phyloP scores from a whole-genome alignment of 2,797 vertebrate genomes.

The Pangasius macronema region DNA sequence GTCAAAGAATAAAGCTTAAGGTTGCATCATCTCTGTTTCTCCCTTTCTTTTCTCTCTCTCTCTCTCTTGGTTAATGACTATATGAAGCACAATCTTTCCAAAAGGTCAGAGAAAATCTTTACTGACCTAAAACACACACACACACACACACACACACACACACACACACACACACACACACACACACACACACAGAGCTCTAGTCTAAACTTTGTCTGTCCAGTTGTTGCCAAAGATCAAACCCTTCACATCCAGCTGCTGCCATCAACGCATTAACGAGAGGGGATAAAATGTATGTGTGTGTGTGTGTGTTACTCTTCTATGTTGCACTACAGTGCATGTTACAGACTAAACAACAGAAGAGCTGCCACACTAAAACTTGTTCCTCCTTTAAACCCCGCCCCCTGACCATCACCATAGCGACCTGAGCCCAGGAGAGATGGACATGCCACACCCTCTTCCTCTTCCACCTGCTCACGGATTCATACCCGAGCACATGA shows the following conservation, averaged over 20 bases:
- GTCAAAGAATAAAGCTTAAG: slow-evolving; percentile 7
- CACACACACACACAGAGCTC: slow-evolving; percentile 13
- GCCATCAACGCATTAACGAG: slow-evolving; percentile 42
- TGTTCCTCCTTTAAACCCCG: neutral
- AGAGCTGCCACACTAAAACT: neutral
- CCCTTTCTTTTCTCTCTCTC: neutral
- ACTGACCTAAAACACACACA: neutral
- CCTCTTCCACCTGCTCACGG: slow-evolving; percentile 18
- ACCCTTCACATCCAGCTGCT: slow-evolving; percentile 45
- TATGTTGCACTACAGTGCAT: neutral
- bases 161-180: slow-evolving; percentile 29
- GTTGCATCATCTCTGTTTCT: slow-evolving; percentile 8
- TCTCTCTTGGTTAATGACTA: neutral
- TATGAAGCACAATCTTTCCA: neutral
- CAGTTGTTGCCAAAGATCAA: slow-evolving; percentile 37
- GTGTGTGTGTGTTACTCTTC: slow-evolving; percentile 22
- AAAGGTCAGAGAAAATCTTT: neutral
- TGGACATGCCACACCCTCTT: slow-evolving; percentile 23
- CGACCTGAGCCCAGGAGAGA: neutral
- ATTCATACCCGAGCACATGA: neutral
- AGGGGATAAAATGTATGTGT: slow-evolving; percentile 23
- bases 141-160: slow-evolving; percentile 13
- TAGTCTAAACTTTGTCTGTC: slow-evolving; percentile 45
- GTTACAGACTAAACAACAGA: slow-evolving; percentile 19
- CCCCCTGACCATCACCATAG: slow-evolving; percentile 7